These are phyloP conservation scores for Meriones unguiculatus DNA, from an alignment of 2,113 vertebrate genomes.

Conservation along the genomic window DNA sequence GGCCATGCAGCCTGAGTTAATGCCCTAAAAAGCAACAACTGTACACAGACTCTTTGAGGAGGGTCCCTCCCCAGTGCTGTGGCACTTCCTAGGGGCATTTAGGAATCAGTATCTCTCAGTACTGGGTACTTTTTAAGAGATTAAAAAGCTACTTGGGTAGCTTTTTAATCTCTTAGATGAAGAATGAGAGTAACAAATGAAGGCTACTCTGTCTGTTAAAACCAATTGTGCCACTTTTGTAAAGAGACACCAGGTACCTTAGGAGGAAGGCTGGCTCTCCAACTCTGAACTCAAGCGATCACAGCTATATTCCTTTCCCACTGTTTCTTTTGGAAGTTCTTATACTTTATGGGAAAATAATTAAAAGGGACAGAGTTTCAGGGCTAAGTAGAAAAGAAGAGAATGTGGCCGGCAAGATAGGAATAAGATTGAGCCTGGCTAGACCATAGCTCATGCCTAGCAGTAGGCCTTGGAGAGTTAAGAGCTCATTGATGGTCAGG, in stretches of 20 bases:
- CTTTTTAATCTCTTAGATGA: background rate
- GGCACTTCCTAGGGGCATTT: background rate
- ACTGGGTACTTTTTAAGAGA: too few species aligned
- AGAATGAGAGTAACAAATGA: background rate
- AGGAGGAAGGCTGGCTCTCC: background rate
- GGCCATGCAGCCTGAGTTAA: background rate
- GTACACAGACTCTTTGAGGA: fast-evolving
- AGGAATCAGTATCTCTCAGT: background rate
- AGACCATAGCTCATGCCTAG: fast-evolving
- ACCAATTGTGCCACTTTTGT: background rate
- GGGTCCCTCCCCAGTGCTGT: background rate
- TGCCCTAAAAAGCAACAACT: background rate
- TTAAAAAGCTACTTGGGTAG: background rate
- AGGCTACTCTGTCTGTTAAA: background rate
- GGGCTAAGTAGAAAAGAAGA: background rate
- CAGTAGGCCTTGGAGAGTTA: background rate
- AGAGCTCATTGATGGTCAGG: too few species aligned
- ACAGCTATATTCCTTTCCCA: background rate
- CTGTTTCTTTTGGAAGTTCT: background rate
- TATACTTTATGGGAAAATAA: background rate
- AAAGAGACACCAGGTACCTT: background rate
- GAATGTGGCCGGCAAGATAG: background rate
- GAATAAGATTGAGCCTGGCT: background rate
- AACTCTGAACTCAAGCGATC: too few species aligned
- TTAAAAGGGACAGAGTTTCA: background rate